phyloP scores from a whole-genome alignment of 2,888 invertebrate genomes.

The Phalangium opilio region DNA sequence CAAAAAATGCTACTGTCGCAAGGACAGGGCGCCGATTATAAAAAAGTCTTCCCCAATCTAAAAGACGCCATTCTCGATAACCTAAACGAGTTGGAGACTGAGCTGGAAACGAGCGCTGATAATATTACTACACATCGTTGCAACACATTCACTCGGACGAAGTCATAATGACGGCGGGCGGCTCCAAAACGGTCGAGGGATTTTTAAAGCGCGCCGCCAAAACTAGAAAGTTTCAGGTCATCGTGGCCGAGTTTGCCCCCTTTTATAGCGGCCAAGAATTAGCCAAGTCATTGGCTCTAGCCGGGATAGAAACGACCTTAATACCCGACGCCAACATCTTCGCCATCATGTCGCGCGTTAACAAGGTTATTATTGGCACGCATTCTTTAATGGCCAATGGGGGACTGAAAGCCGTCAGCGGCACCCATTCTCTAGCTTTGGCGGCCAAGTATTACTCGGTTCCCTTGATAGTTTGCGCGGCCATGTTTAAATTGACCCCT shows the following conservation, averaged over 20 bases:
- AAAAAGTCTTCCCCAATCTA: constrained; percentile 39
- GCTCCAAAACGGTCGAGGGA: constrained; percentile 57
- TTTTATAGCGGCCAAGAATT: constrained; percentile 54
- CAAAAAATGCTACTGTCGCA: constrained; percentile 56
- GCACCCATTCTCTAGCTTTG: constrained; percentile 59
- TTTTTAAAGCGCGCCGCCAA: constrained; percentile 68
- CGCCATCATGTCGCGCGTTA: constrained; percentile 85
- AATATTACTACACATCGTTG: constrained; percentile 64
- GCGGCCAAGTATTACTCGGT: constrained; percentile 81
- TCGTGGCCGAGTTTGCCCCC: constrained; percentile 68
- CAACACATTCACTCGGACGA: constrained; percentile 84
- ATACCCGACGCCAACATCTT: constrained; percentile 73
- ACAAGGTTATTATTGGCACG: constrained; percentile 79
- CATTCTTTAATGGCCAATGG: constrained; percentile 81
- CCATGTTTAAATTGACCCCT: constrained; percentile 77
- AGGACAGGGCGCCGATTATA: constrained; percentile 41
- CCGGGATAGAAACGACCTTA: constrained; percentile 63
- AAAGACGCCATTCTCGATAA: constrained; percentile 25
- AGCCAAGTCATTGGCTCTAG: constrained; percentile 57
- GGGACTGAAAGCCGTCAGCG: constrained; percentile 47
- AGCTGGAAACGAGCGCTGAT: constrained; percentile 34
- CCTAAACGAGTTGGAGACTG: constrained; percentile 5
- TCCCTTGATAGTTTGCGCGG: constrained; percentile 70
- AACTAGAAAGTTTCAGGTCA: constrained; percentile 60
- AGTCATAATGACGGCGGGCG: constrained; percentile 60